Evolutionary conservation across 2,888 invertebrate species (phyloP).

Genomic region (Ectemnius cavifrons): DNA sequence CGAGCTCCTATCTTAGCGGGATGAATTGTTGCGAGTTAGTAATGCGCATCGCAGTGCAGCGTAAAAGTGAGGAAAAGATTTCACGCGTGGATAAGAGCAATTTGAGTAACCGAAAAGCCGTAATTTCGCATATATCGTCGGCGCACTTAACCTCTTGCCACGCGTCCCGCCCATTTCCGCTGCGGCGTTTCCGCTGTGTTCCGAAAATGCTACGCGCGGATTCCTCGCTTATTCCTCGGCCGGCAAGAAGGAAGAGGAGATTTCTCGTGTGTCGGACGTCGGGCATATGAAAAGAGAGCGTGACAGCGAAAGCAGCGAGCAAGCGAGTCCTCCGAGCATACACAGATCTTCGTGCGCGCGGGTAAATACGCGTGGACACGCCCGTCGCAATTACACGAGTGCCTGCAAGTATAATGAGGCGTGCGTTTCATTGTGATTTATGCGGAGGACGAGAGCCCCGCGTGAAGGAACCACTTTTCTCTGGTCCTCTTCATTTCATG

Average conservation of each 20-base stretch:
- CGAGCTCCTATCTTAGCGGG: no score
- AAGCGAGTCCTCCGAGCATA: neutral
- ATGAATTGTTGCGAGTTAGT: no score
- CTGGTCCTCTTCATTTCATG: constrained; percentile 16
- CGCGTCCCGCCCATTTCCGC: constrained; percentile 55
- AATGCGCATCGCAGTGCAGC: no score
- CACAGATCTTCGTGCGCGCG: constrained; percentile 40
- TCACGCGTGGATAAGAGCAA: constrained; percentile 3
- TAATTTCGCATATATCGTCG: no score
- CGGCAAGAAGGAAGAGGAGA: neutral
- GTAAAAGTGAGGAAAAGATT: neutral
- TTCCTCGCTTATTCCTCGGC: neutral
- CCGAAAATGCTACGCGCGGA: constrained; percentile 21
- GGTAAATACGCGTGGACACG: constrained; percentile 63
- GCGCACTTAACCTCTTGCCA: constrained; percentile 29
- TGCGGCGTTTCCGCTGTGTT: constrained; percentile 42
- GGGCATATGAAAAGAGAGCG: neutral
- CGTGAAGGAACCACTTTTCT: constrained; percentile 34
- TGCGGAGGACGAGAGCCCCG: constrained; percentile 47
- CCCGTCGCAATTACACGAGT: constrained; percentile 71
- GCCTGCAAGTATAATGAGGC: constrained; percentile 66
- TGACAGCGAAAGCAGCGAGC: neutral
- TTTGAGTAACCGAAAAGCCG: constrained; percentile 16
- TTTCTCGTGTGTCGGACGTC: neutral
- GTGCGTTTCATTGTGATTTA: constrained; percentile 71